Base-by-base conservation (phyloP, 2,113 vertebrate species). In the Pachycephala philippinensis region DNA sequence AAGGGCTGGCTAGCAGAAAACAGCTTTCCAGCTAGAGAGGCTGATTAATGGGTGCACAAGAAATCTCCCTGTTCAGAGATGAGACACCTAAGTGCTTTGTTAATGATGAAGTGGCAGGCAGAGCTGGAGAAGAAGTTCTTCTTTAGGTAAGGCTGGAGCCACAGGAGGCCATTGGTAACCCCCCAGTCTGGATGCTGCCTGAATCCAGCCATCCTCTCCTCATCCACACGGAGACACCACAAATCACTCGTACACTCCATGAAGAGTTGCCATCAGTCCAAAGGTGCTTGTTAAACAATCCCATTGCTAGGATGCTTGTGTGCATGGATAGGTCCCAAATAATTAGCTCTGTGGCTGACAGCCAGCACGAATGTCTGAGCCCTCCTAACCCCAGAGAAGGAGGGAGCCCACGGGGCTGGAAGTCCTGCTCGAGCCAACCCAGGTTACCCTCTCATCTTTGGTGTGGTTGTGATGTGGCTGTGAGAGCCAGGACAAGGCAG, bases 11-110 rank as follows among this genome's bases (percentile, higher is more conserved):
- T 33, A 37, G 65, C 52, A 84, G 53, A 75, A 89, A 87, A 64
- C 26, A 89, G 77, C 61, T 79, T 91, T 71, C 64, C 65, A 71
- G 44, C 80, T 57, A 18, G 35, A 64, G 72, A 68, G 40, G 40
- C 65, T 82, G 89, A 97, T 95, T 94, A 87, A 87, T 85, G 56
- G 4, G 57, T 76, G 80, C 66, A 84, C 53, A 39, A 94, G 84
- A 79, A 78, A 95, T 78, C 65, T 89, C 69, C 3, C 40, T 71
- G 59, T 57, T 89, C 89, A 27, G 66, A 79, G 69, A 84, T 69
- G 85, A 94, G 90, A 45, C 61, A 79, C 20, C 26, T 28, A 64
- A 95, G 44, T 72, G 65, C 70, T 91, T 78, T 7, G 31, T 87
- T 93, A 95, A 93, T 52, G 53, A 87, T 61, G 53, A 86, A 92